Evolutionary conservation across 2,113 vertebrate genomes (phyloP), one percentile per base, ranked within the genome.

Genomic region (Cyprinodon brontotheroides): DNA sequence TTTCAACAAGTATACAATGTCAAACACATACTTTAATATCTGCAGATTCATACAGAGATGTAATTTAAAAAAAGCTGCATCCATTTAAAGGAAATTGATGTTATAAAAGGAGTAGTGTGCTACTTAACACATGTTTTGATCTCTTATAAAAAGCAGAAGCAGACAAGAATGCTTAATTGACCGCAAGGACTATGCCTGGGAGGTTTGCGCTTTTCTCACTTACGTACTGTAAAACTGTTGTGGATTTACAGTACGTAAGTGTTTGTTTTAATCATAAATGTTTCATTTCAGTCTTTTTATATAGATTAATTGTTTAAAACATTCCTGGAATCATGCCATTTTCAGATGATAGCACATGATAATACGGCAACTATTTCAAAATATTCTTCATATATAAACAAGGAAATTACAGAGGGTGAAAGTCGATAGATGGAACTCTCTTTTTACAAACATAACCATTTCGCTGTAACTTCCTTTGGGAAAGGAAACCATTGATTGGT

Each of bases 11-110:
- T 57, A 15, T 57, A n/a, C 78, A 84, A 79, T 72, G 87, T 87
- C 86, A 85, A 79, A 81, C 65, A 81, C 72, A 80, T 41, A 41
- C 37, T 67, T 36, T 91, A 75, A 76, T 63, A 70, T 84, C 82
- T 66, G 53, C 79, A 73, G 84, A 82, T 84, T 87, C 45, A 75
- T 70, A 84, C n/a, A 9, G 50, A 57, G 20, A 57, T n/a, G 50
- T 20, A 57, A 8, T 8, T 7, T 20, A 2, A n/a, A 29, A 15
- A 57, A 57, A 15, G 50, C n/a, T 57, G 50, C 17, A 20, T 15
- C 17, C 50, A n/a, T 57, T 57, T 57, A 57, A 57, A 57, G 20
- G 20, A 57, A 57, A 45, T 45, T 11, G 11, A 11, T 11, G 2
- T 11, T 15, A 17, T 10, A n/a, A n/a, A 57, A 53, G 9, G n/a